Conservation (phyloP, 1,140 invertebrate species). For the Philotrypesis tridentata region DNA sequence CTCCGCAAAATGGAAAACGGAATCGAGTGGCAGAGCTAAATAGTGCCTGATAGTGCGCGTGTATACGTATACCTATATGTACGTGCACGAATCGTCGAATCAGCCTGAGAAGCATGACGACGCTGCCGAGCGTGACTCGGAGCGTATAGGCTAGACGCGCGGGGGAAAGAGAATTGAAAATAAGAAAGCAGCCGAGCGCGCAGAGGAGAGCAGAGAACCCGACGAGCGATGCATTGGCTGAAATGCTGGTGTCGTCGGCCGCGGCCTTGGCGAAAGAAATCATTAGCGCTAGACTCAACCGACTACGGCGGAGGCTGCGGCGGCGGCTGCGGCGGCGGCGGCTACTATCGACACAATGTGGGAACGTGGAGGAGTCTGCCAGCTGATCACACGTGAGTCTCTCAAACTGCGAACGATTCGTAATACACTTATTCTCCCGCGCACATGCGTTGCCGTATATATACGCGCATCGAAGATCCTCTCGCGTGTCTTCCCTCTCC, state of each 20-base stretch:
- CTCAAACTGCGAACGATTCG: not conserved
- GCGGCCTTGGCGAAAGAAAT: constrained; percentile 20
- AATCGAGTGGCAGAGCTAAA: too few relatives aligned
- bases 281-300: not conserved
- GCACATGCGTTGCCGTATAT: not conserved
- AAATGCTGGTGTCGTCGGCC: constrained; percentile 18
- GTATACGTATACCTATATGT: too few relatives aligned
- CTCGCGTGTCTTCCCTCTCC: not conserved
- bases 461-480: too few relatives aligned
- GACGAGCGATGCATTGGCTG: constrained; percentile 21
- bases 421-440: not conserved
- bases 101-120: too few relatives aligned
- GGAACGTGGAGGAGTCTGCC: constrained; percentile 40
- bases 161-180: not conserved
- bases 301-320: too few relatives aligned
- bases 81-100: too few relatives aligned
- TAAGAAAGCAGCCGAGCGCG: too few relatives aligned
- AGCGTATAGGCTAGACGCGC: not conserved
- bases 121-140: too few relatives aligned
- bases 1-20: too few relatives aligned
- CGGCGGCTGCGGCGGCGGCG: too few relatives aligned
- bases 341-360: not conserved
- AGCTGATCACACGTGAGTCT: constrained; percentile 23
- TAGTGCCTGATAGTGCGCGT: too few relatives aligned
- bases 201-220: not conserved